phyloP scores from a whole-genome alignment of 2,113 vertebrate genomes.

The Arizona elegans region DNA sequence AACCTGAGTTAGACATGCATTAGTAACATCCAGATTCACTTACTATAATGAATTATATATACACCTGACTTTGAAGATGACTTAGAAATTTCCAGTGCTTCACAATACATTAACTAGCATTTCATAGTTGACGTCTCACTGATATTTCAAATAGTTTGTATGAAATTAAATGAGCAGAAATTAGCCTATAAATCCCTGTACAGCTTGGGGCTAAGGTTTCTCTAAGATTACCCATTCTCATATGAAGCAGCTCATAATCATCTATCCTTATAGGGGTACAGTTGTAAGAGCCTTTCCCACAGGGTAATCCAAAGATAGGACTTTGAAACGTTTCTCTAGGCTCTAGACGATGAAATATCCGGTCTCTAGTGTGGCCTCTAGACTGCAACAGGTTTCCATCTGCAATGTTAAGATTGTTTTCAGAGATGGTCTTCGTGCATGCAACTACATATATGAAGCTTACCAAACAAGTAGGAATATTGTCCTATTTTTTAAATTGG shows the following conservation, averaged over 20 bases:
- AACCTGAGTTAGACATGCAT: background rate
- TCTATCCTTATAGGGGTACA: background rate
- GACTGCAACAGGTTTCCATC: background rate
- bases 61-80: background rate
- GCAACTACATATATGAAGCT: background rate
- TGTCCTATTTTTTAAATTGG: background rate
- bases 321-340: background rate
- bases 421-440: background rate
- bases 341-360: background rate
- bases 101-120: background rate
- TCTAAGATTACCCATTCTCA: background rate
- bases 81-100: background rate
- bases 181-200: background rate
- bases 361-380: background rate
- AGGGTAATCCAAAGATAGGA: background rate
- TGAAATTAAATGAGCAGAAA: background rate
- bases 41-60: background rate
- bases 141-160: background rate
- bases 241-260: background rate
- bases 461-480: background rate
- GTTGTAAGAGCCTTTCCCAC: background rate
- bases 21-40: background rate
- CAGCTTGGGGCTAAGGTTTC: background rate
- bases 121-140: background rate
- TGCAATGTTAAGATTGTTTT: background rate